Percentiles rank a stretch among this genome's conserved stretches.
phyloP scores from a whole-genome alignment of 2,113 vertebrate species.

The Mesitornis unicolor region DNA sequence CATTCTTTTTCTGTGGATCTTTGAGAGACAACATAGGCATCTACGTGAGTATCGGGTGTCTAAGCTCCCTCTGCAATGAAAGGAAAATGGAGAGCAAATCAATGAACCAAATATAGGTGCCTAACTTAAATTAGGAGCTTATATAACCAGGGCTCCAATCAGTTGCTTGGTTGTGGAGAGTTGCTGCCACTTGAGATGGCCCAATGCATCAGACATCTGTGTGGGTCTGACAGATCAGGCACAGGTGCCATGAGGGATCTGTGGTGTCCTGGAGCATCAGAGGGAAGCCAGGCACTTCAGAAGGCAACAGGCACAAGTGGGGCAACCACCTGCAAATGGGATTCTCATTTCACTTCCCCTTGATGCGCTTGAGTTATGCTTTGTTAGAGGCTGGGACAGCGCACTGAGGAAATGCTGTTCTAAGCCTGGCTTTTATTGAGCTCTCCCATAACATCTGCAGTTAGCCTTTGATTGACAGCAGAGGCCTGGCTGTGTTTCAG shows the following conservation, averaged over 20 bases:
- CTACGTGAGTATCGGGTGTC: neutral
- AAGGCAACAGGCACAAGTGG: neutral
- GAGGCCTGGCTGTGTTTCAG: neutral
- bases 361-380: neutral
- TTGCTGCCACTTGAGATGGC: constrained; percentile 30
- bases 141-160: neutral
- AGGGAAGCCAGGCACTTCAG: neutral
- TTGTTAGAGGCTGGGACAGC: neutral
- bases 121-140: constrained; percentile 27
- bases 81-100: neutral
- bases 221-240: constrained; percentile 20
- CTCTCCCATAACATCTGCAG: neutral
- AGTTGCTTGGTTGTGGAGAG: neutral
- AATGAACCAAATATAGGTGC: constrained; percentile 1
- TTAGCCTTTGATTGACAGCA: neutral
- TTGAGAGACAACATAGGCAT: neutral
- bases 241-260: neutral
- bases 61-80: neutral
- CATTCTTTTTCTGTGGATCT: neutral
- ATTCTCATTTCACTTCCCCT: neutral
- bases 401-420: neutral
- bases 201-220: constrained; percentile 1
- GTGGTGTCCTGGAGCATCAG: neutral
- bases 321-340: neutral
- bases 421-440: neutral